Evolutionary conservation across 1,140 invertebrate genomes (phyloP).

Genomic region (Cepaea nemoralis): DNA sequence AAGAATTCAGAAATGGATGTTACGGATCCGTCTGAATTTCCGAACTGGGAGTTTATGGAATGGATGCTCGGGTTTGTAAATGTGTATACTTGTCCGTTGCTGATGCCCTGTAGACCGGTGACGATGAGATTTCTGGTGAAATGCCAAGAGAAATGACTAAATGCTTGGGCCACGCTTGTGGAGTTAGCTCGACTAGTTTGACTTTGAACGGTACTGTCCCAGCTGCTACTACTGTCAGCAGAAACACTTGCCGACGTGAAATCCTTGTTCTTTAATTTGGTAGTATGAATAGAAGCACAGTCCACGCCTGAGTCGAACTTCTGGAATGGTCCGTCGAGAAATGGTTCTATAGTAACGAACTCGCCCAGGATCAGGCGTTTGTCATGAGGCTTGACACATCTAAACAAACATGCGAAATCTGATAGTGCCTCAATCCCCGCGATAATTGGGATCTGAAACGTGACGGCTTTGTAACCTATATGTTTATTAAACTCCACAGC

Average conservation of each 20-base stretch:
- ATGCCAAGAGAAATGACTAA: conserved; percentile 52
- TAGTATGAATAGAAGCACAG: background rate
- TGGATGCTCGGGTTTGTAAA: conserved; percentile 47
- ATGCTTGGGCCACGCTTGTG: conserved; percentile 41
- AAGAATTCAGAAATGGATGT: conserved; percentile 44
- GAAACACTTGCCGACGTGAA: background rate
- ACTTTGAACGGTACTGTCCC: background rate
- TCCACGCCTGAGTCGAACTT: background rate
- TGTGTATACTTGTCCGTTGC: conserved; percentile 6
- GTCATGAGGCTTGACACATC: conserved; percentile 17
- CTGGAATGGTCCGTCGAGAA: background rate
- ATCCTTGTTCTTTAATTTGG: background rate
- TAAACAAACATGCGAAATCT: conserved; percentile 13
- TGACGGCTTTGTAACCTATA: background rate
- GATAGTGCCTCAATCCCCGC: background rate
- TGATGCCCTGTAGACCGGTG: conserved; percentile 45
- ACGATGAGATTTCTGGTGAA: conserved; percentile 39
- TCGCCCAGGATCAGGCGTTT: conserved; percentile 11
- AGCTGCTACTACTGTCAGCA: background rate
- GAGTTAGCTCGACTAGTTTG: background rate
- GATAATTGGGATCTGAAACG: conserved; percentile 2
- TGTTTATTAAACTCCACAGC: conserved; percentile 21
- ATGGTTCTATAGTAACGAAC: conserved; percentile 25
- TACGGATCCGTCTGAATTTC: conserved; percentile 32
- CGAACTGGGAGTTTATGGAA: conserved; percentile 38